A percentile compares a stretch with the other conserved stretches of the same genome.
phyloP scores from a whole-genome alignment of 2,797 vertebrate species.

The Dromococcyx pavoninus region DNA sequence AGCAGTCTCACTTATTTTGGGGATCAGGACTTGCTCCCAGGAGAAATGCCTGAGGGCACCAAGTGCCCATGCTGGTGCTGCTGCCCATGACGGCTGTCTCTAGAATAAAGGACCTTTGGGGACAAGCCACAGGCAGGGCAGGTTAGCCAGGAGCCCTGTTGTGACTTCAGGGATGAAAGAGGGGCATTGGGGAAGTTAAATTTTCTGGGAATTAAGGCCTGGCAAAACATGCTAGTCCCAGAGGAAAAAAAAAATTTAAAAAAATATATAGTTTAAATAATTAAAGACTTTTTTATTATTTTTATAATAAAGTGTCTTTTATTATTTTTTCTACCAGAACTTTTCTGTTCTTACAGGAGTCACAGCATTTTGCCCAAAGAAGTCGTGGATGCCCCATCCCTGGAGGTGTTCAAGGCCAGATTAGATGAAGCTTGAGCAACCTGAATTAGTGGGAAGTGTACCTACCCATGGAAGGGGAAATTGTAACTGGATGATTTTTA shows the following conservation, averaged over 20 bases:
- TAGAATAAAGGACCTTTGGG: accelerated
- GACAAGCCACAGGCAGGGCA: not conserved
- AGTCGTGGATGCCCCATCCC: too few relatives aligned
- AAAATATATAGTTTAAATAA: not conserved
- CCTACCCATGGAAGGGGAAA: too few relatives aligned
- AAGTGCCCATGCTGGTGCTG: not conserved
- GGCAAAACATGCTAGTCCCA: not conserved
- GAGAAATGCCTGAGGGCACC: accelerated
- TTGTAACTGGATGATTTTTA: too few relatives aligned
- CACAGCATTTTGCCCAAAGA: not conserved
- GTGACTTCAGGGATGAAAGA: not conserved
- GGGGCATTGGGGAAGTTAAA: not conserved
- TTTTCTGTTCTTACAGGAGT: not conserved
- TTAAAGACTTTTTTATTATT: too few relatives aligned
- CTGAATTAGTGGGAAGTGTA: too few relatives aligned
- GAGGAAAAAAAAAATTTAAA: not conserved
- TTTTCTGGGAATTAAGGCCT: not conserved
- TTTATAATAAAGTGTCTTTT: too few relatives aligned
- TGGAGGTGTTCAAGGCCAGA: too few relatives aligned
- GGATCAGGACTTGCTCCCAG: not conserved
- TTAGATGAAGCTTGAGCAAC: too few relatives aligned
- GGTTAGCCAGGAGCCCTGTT: not conserved
- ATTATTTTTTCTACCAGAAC: not conserved
- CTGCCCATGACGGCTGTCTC: not conserved
- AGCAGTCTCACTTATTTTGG: accelerated